Evolutionary conservation across 1,140 invertebrate genomes (phyloP), one percentile per base, ranked within the genome.

Genomic region (Lordiphosa stackelbergi): DNA sequence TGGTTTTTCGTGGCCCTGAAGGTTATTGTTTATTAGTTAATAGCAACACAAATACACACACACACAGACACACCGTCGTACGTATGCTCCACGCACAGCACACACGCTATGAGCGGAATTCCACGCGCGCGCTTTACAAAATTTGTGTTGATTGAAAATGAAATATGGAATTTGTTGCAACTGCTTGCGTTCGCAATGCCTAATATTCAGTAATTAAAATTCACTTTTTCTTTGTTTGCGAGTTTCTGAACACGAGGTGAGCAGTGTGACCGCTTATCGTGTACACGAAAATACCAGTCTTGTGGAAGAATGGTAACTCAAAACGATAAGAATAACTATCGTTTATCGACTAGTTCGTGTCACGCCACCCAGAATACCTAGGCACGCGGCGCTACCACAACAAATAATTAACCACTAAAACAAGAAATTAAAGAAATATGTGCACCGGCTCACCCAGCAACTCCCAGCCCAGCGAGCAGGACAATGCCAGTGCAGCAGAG

Each of bases 11-110:
- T 56, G 46, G 55, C 55, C 70, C 72, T 62, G 75, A 79, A 79
- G 75, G 75, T 83, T 81, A 81, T 81, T 81, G 72, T 83, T 81
- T 81, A 75, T 81, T 83, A 83, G 77, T 81, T 81, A 81, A 81
- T 83, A 70, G 77, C 77, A 79, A 79, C 75, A 73, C 75, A 73
- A 71, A 83, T 69, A 77, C 53, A 77, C 43, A 61, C 52, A 57
- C 46, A 48, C 64, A 65, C 62, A 31, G 46, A 63, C 65, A 48
- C 42, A 22, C 63, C 28, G 28, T 61, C 49, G 59, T 24, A 19
- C 57, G 62, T 69, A 42, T 69, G 58, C 46, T 53, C 63, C 43
- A 68, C 58, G 38, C 48, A 60, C 55, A 45, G 42, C 34, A 57
- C 24, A 60, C 38, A 24, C 22, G 22, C 22, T 24, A 5, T 24